Evolutionary conservation across 2,888 invertebrate species (phyloP), one percentile per base, ranked within the genome.

Genomic region (Pimpla rufipes): DNA sequence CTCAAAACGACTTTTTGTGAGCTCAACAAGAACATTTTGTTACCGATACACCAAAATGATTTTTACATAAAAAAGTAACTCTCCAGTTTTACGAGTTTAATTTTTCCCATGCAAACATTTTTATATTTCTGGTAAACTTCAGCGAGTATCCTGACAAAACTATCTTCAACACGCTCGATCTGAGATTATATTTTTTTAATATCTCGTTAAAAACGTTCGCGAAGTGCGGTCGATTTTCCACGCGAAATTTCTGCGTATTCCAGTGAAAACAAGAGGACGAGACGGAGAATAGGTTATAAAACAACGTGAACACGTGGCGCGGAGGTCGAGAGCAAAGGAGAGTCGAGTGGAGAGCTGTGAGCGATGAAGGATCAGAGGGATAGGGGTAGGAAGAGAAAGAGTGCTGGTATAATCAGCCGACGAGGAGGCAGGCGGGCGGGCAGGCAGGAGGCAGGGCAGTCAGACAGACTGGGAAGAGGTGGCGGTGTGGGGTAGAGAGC

Each of bases 341-440:
- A 79, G 73, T 77, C 74, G 76, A 79, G 83, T 55, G 55, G 29
- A 29, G 50, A 37, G 73, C 59, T 29, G 50, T 55, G 64, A 52
- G 47, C 71, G 64, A 47, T 42, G 64, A 50, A 52, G 42, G 57
- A 70, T 47, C 68, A 45, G 68, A 68, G 64, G 68, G 76, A 80
- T 81, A 79, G 67, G 68, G 74, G 84, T 66, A 64, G 77, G 18
- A 64, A 79, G 79, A 76, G 73, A 77, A 80, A 82, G 81, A 83
- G 66, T 66, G 80, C 74, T 75, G 74, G 68, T 77, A 80, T 83
- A 83, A 85, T 83, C 81, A 83, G 83, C 76, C 75, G 78, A 73
- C 75, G 52, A 85, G 68, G 75, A 73, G 73, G 42, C 23, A 47
- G 57, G 40, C 45, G 62, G 16, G 52, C 71, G 79, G 47, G 42